A percentile compares a stretch with the other conserved stretches of the same genome.
phyloP scores from a whole-genome alignment of 2,888 invertebrate species.

The Brachypterus glaber region DNA sequence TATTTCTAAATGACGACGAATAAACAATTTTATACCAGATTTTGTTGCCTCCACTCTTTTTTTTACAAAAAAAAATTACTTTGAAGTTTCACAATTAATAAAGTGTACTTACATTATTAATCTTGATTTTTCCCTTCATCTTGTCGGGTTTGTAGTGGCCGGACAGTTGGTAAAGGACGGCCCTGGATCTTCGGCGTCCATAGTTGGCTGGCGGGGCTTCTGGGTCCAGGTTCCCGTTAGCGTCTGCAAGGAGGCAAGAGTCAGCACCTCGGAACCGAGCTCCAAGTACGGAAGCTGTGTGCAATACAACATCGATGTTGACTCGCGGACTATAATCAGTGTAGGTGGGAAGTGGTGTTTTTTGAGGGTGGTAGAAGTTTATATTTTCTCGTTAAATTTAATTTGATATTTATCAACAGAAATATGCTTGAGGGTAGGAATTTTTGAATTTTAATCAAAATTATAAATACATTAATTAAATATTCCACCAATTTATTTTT shows the following conservation, averaged over 20 bases:
- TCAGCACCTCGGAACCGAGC: slow-evolving; percentile 72
- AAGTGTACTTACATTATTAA: slow-evolving; percentile 76
- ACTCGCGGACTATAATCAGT: slow-evolving; percentile 1
- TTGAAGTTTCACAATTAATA: slow-evolving; percentile 9
- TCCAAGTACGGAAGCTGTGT: slow-evolving; percentile 69
- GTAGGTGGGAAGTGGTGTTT: too few species aligned
- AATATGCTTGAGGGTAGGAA: too few species aligned
- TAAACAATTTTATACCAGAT: too few species aligned
- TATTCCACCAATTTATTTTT: too few species aligned
- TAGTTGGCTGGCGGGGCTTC: slow-evolving; percentile 76
- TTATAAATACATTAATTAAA: too few species aligned
- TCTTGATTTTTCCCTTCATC: slow-evolving; percentile 84
- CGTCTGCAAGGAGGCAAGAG: slow-evolving; percentile 72
- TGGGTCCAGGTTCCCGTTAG: slow-evolving; percentile 68
- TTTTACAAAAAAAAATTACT: too few species aligned
- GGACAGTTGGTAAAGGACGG: slow-evolving; percentile 91
- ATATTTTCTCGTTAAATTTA: too few species aligned
- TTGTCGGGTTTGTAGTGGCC: slow-evolving; percentile 95
- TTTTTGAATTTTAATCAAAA: too few species aligned
- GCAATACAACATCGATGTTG: slow-evolving; percentile 21
- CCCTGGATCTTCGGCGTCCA: slow-evolving; percentile 84
- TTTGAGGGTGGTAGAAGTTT: too few species aligned
- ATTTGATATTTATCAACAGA: too few species aligned
- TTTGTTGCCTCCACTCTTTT: too few species aligned
- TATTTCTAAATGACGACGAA: too few species aligned